Evolutionary conservation across 2,113 vertebrate species (phyloP).

Genomic region (Cyprinodon brontotheroides): DNA sequence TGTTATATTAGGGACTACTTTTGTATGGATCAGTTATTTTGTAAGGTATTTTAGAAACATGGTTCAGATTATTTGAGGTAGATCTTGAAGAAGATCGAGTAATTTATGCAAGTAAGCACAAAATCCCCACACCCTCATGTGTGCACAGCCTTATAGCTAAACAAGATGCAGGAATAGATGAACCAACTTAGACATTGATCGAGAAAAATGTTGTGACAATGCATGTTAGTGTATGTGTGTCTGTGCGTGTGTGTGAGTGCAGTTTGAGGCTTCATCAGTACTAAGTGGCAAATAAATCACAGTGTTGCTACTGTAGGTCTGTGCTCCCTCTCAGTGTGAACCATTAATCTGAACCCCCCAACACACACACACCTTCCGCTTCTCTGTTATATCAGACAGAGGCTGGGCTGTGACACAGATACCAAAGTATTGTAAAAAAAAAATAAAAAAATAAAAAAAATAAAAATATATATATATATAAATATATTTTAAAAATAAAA

Average conservation of each 20-base stretch:
- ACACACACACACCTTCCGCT: background rate
- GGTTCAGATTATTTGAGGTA: background rate
- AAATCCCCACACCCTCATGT: constrained; percentile 1
- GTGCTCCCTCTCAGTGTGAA: constrained; percentile 81
- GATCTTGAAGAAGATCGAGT: background rate
- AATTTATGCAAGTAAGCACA: background rate
- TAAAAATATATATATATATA: no score
- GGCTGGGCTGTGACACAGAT: constrained; percentile 50
- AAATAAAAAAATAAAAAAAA: no score
- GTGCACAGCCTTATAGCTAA: constrained; percentile 20
- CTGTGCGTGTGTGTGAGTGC: constrained; percentile 73
- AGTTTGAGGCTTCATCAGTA: constrained; percentile 95
- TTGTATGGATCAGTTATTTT: background rate
- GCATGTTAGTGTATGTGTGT: constrained; percentile 20
- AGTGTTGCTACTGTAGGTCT: constrained; percentile 77
- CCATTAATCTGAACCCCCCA: constrained; percentile 81
- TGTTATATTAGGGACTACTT: background rate
- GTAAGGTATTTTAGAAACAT: background rate
- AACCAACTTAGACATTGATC: constrained; percentile 75
- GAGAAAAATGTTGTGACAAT: constrained; percentile 90
- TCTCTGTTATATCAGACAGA: constrained; percentile 55
- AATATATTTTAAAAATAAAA: constrained; percentile 13
- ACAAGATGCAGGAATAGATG: constrained; percentile 59
- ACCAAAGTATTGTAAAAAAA: constrained; percentile 31
- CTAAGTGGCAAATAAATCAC: constrained; percentile 99